These are phyloP conservation scores for Serrognathus titanus DNA, from an alignment of 2,888 invertebrate species.

Conservation along the genomic window DNA sequence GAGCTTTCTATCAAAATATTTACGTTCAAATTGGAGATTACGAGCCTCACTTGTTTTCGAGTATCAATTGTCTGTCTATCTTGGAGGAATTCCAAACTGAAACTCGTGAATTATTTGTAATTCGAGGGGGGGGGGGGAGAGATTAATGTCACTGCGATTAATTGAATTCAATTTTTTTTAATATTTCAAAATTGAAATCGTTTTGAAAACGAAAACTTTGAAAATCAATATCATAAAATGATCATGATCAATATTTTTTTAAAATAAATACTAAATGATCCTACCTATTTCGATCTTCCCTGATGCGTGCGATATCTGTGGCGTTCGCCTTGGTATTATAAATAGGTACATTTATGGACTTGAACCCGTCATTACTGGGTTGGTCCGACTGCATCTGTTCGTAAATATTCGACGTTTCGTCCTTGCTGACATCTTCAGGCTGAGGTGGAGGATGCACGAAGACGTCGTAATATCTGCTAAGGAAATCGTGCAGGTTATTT, in stretches of 20 bases:
- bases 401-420: slow-evolving; percentile 19
- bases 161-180: too few species aligned
- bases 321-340: slow-evolving; percentile 10
- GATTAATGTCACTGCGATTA: too few species aligned
- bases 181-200: too few species aligned
- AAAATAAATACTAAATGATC: slow-evolving; percentile 7
- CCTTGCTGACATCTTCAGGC: not conserved
- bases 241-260: not conserved
- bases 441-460: slow-evolving; percentile 2
- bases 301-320: slow-evolving; percentile 18
- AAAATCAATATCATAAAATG: too few species aligned
- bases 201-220: too few species aligned
- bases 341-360: slow-evolving; percentile 8
- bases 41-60: too few species aligned
- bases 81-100: too few species aligned
- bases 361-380: slow-evolving; percentile 14
- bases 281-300: slow-evolving; percentile 25
- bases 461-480: slow-evolving; percentile 23
- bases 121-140: too few species aligned
- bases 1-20: too few species aligned
- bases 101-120: too few species aligned
- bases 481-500: slow-evolving; percentile 19
- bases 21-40: too few species aligned
- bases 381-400: slow-evolving; percentile 31
- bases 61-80: too few species aligned